Percentiles rank a stretch among this genome's conserved stretches.
Evolutionary conservation across 2,888 invertebrate species (phyloP).

Genomic region (Andrena trimmerana): DNA sequence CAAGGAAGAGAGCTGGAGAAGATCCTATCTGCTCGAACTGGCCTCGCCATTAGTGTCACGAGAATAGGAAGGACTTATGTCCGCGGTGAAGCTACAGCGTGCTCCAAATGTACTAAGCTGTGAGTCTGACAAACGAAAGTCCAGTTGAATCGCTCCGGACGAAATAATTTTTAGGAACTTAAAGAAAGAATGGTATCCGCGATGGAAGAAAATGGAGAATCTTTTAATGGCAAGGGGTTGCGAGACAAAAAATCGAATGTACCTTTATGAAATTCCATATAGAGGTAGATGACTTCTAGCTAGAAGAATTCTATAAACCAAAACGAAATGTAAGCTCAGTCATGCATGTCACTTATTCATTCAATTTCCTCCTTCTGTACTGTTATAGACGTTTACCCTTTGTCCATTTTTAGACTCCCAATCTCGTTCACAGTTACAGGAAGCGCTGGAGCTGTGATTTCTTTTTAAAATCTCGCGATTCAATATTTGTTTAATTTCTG

Average conservation of each 20-base stretch:
- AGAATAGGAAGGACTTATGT: constrained; percentile 54
- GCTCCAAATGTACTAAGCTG: constrained; percentile 18
- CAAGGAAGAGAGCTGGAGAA: constrained; percentile 61
- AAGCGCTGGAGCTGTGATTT: neutral
- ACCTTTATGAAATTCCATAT: neutral
- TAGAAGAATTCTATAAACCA: neutral
- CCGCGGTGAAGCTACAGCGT: constrained; percentile 32
- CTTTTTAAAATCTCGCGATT: neutral
- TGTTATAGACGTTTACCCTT: neutral
- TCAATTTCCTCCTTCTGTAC: neutral
- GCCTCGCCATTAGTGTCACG: constrained; percentile 77
- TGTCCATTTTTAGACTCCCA: neutral
- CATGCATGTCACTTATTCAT: neutral
- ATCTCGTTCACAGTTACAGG: neutral
- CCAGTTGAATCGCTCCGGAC: neutral
- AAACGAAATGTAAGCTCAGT: neutral
- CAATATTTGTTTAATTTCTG: too few relatives aligned
- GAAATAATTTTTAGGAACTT: neutral
- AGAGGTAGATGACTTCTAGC: neutral
- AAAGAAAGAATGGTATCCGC: neutral
- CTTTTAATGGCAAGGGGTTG: neutral
- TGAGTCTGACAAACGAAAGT: neutral
- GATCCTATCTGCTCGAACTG: constrained; percentile 78
- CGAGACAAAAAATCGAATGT: neutral
- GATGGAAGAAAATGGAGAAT: neutral